Evolutionary conservation across 2,113 vertebrate species (phyloP), one percentile per base, ranked within the genome.

Genomic region (Solea senegalensis): DNA sequence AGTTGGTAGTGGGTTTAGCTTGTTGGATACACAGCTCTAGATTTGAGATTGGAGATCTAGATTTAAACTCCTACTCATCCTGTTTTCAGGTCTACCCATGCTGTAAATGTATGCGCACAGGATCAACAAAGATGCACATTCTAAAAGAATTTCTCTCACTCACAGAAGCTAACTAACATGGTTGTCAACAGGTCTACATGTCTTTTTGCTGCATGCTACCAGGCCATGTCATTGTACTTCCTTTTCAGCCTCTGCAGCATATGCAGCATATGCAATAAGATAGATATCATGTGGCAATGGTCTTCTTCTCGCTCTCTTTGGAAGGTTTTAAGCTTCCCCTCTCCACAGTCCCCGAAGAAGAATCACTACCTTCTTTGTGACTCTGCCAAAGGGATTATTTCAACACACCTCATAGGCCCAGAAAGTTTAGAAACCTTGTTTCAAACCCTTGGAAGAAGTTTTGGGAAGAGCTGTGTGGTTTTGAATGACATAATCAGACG

Each of bases 321-420:
- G 52, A 82, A 85, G 68, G 81, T 76, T 73, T 71, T 65, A 76
- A 82, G 83, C 56, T 60, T 72, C 64, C 28, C 0, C 58, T 84
- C 71, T 43, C 34, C 5, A 34, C 43, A 78, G 58, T 39, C 63
- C 81, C 67, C 48, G 83, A 81, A 85, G 46, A 53, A 73, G 59
- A 85, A 53, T 76, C 73, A 76, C n/a, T 77, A 77, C 63, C 69
- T 79, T 80, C 66, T 57, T 12, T 86, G 62, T 83, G 69, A 77
- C 68, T 83, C 75, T 80, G 78, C 68, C 81, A 83, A 83, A 88
- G 50, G 84, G 84, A 83, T 85, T 86, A 82, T 84, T 89, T 71
- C 39, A 76, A 86, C 62, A 70, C 16, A 34, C 15, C 50, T 62
- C 76, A 81, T 55, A 66, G 27, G 54, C 56, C 50, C n/a, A 64